phyloP scores from a whole-genome alignment of 2,888 invertebrate genomes.

The Apodemia duryi region DNA sequence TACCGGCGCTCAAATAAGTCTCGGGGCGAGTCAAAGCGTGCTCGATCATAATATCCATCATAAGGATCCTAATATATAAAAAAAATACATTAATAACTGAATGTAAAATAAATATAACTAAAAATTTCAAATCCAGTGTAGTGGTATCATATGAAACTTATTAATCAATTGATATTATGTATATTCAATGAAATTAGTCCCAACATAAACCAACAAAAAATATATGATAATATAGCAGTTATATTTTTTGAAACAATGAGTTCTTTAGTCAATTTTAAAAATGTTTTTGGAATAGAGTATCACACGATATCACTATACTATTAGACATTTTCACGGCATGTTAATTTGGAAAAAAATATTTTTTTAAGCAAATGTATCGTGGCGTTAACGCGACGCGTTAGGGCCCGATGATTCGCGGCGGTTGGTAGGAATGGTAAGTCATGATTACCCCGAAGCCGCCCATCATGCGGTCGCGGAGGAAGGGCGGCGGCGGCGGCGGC shows the following conservation, averaged over 20 bases:
- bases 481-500: conserved; percentile 93
- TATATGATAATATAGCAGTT: no score
- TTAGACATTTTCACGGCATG: neutral
- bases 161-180: neutral
- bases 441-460: conserved; percentile 90
- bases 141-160: conserved; percentile 9
- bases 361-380: neutral
- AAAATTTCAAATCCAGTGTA: conserved; percentile 12
- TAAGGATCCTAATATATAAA: conserved; percentile 80
- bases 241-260: no score
- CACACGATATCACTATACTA: conserved; percentile 13
- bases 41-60: conserved; percentile 89
- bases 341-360: neutral
- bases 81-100: conserved; percentile 23
- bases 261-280: neutral
- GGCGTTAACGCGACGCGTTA: conserved; percentile 44
- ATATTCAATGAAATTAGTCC: neutral
- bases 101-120: neutral
- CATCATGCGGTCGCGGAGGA: conserved; percentile 95
- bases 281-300: neutral
- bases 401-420: conserved; percentile 44
- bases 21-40: conserved; percentile 86
- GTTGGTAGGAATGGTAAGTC: conserved; percentile 45
- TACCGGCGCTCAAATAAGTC: conserved; percentile 91
- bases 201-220: neutral